Base-by-base conservation (phyloP, 1,140 invertebrate genomes). In the Saccostrea glomerata region DNA sequence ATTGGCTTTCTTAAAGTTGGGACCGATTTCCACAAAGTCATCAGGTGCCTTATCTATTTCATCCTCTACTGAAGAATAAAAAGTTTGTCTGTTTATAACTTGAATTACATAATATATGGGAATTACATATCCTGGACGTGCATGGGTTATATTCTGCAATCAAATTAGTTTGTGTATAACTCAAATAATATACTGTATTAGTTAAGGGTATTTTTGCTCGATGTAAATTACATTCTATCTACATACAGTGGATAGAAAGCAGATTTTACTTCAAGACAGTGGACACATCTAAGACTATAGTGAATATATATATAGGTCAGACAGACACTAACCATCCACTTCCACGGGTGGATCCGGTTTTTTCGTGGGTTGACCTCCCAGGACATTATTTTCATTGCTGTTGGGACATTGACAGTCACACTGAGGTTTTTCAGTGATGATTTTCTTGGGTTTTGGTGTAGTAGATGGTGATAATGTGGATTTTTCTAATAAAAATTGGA, bases 401-500 rank as follows among this genome's bases (percentile, higher is more conserved):
- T 55, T 58, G 63, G 60, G 60, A 70, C 85, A 70, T 20, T 40
- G 54, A 86, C 85, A 86, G 60, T 86, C 36, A 36, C 85, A 86
- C 70, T 86, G 60, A 70, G 85, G 85, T 63, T 54, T 86, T 36
- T 63, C 60, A 70, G 85, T 86, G 63, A 30, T 70, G 60, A 47
- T 56, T 54, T 70, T 60, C 40, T 40, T 66, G 66, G 85, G 60
- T 86, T 63, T 86, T 40, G 85, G 54, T 54, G 36, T 70, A 40
- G 85, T 63, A 73, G 85, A 23, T 23, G 70, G 60, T 70, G 60
- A 70, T 47, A 70, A 54, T 70, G 85, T 86, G 30, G 85, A 70
- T 66, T 63, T 86, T 86, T 86, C 85, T 86, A 86, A 70, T 70
- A 70, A 86, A 86, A 86, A 54, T 70, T 1, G 9, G 30, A 77